A percentile compares a stretch with the other conserved stretches of the same genome.
These are phyloP conservation scores for Dasyprocta punctata DNA, from an alignment of 2,113 vertebrate species.

Conservation along the genomic window DNA sequence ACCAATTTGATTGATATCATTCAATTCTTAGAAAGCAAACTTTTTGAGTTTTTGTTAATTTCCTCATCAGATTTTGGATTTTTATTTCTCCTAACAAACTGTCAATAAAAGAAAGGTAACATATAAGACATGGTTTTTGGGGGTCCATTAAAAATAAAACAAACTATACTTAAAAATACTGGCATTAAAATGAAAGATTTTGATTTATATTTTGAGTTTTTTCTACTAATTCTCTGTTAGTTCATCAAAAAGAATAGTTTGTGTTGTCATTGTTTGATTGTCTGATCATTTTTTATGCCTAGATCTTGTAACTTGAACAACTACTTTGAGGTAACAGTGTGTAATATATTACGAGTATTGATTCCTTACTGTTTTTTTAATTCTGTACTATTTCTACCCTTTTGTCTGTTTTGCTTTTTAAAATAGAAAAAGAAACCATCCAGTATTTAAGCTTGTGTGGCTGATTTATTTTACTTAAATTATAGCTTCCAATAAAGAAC, in stretches of 20 bases:
- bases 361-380: too few species aligned
- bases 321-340: too few species aligned
- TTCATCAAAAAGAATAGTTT: too few species aligned
- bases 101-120: not conserved
- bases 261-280: too few species aligned
- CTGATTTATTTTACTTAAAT: not conserved
- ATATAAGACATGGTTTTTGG: not conserved
- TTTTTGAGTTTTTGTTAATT: not conserved
- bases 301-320: too few species aligned
- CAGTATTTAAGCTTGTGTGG: not conserved
- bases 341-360: too few species aligned
- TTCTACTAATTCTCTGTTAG: too few species aligned
- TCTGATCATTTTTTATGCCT: too few species aligned
- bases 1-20: not conserved
- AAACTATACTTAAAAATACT: not conserved
- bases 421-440: not conserved
- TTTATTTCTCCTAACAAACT: not conserved
- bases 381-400: too few species aligned
- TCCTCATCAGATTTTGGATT: not conserved
- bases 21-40: not conserved
- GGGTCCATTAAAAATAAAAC: not conserved
- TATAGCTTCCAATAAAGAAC: not conserved
- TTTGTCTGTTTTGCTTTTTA: too few species aligned
- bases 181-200: not conserved
- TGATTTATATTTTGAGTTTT: not conserved